Conservation (phyloP, 2,797 vertebrate genomes). For the Amblyopsis hoosieri region DNA sequence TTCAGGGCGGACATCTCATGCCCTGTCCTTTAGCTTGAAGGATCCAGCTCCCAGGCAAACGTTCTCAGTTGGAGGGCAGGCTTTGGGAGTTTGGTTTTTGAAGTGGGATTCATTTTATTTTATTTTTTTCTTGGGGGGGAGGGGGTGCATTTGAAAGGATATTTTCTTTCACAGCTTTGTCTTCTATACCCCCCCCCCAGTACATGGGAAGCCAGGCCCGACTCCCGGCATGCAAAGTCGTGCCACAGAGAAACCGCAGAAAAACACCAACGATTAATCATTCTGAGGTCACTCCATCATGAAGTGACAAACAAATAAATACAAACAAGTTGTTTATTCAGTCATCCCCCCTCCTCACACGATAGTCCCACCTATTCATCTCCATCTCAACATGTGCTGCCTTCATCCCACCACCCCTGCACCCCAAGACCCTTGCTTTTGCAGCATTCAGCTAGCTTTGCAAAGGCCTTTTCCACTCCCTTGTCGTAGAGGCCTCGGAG, state of each 20-base stretch:
- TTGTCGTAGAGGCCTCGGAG: constrained; percentile 24
- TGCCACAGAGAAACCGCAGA: constrained; percentile 39
- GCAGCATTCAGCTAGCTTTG: constrained; percentile 22
- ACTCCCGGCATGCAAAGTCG: constrained; percentile 45
- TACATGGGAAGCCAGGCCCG: constrained; percentile 57
- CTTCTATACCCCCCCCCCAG: constrained; percentile 64
- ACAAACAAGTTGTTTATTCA: constrained; percentile 51
- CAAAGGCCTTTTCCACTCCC: constrained; percentile 23
- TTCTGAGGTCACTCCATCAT: constrained; percentile 18
- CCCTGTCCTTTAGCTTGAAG: constrained; percentile 47
- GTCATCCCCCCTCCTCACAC: constrained; percentile 6
- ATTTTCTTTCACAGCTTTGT: constrained; percentile 72
- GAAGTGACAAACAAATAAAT: constrained; percentile 19
- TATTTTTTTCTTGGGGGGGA: constrained; percentile 1
- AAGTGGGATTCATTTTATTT: too few relatives aligned
- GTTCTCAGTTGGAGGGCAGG: constrained; percentile 45
- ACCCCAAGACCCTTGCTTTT: constrained; percentile 25
- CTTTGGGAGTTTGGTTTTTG: not conserved
- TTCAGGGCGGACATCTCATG: constrained; percentile 54
- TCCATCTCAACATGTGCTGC: constrained; percentile 48
- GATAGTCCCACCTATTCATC: constrained; percentile 44
- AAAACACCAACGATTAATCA: constrained; percentile 22
- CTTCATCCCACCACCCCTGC: constrained; percentile 35
- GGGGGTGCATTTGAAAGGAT: constrained; percentile 58
- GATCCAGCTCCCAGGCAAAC: constrained; percentile 39